Evolutionary conservation across 2,888 invertebrate genomes (phyloP).

Genomic region (Leptopilina myrica): DNA sequence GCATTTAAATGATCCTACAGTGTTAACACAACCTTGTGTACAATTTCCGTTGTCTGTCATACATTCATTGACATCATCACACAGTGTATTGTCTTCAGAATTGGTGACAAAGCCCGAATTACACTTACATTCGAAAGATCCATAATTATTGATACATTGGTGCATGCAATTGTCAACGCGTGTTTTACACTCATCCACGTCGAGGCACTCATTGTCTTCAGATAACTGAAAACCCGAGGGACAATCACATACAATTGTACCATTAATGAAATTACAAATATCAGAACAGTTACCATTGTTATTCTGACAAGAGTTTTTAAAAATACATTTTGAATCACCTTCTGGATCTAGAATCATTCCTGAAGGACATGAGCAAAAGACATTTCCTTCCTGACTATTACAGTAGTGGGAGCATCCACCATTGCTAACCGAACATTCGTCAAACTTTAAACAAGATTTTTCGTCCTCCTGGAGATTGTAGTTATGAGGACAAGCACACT

Average conservation of each 20-base stretch:
- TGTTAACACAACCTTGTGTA: slow-evolving; percentile 77
- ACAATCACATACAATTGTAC: slow-evolving; percentile 78
- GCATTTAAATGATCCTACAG: slow-evolving; percentile 77
- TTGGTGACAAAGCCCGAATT: slow-evolving; percentile 75
- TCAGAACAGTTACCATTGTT: slow-evolving; percentile 78
- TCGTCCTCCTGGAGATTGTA: slow-evolving; percentile 76
- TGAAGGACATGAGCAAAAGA: slow-evolving; percentile 77
- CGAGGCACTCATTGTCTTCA: slow-evolving; percentile 72
- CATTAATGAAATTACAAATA: slow-evolving; percentile 69
- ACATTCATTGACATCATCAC: slow-evolving; percentile 77
- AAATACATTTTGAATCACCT: slow-evolving; percentile 72
- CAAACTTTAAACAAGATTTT: slow-evolving; percentile 76
- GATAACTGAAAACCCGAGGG: slow-evolving; percentile 77
- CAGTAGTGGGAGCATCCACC: slow-evolving; percentile 80
- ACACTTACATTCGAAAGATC: slow-evolving; percentile 78
- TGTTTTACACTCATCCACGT: slow-evolving; percentile 75
- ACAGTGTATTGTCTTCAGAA: slow-evolving; percentile 72
- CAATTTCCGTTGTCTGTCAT: slow-evolving; percentile 78
- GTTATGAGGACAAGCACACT: slow-evolving; percentile 76
- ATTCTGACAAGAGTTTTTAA: slow-evolving; percentile 77
- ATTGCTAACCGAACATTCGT: slow-evolving; percentile 78
- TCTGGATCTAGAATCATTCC: slow-evolving; percentile 68
- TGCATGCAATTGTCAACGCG: slow-evolving; percentile 75
- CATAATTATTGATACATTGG: slow-evolving; percentile 76
- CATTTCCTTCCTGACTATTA: slow-evolving; percentile 77